Base-by-base conservation (phyloP, 2,888 invertebrate species). In the Acrobasis suavella region DNA sequence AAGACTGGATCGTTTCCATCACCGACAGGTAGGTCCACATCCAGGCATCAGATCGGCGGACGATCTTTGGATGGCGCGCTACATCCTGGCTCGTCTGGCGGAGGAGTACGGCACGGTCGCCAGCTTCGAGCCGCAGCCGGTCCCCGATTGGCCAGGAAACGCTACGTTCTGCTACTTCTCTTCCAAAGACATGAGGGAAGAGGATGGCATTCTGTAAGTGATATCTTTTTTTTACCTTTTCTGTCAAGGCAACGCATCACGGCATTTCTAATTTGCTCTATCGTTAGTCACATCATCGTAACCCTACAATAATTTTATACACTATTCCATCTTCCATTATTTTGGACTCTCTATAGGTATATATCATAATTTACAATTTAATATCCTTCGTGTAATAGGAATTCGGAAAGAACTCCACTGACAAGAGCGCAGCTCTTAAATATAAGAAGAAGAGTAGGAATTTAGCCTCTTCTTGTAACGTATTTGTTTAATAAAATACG, bases 81-180 rank as follows among this genome's bases (percentile, higher is more conserved):
- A 96, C 84, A 93, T 98, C 62, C 88, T 98, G 63, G 95, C 97
- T 69, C 94, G 97, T 61, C 94, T 98, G 46, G 96, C 97, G 8
- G 98, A 98, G 84, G 97, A 98, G 78, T 98, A 96, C 80, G 97
- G 97, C 0, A 92, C 93, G 0, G 94, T 95, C 8, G 95, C 95
- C 0, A 93, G 93, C 0, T 91, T 96, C 42, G 95, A 96, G 65
- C 95, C 96, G 0, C 96, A 96, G 75, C 95, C 95, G 0, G 93
- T 96, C 60, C 94, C 96, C 0, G 95, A 97, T 78, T 98, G 98
- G 98, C 98, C 98, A 68, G 98, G 96, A 0, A 96, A 96, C 50
- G 97, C 98, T 0, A 96, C 96, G 5, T 98, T 98, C 77, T 95
- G 94, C 52, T 98, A 98, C 86, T 98, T 97, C 93, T 98, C 98